Evolutionary conservation across 2,797 vertebrate genomes (phyloP).

Genomic region (Sebastes elongatus): DNA sequence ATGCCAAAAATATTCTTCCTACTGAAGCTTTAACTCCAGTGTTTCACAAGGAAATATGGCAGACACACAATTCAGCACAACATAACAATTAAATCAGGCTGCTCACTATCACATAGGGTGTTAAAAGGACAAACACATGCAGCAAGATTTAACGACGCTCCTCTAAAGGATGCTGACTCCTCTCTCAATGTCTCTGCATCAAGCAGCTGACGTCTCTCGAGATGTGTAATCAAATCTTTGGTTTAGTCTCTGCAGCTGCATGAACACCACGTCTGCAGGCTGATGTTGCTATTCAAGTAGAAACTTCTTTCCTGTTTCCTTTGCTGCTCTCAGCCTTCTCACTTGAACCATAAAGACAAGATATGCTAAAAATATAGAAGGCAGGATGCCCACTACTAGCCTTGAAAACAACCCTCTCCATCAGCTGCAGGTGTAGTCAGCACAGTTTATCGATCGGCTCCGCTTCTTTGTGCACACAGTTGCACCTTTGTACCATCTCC

Average conservation of each 20-base stretch:
- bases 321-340: background rate
- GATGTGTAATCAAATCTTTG: conserved; percentile 34
- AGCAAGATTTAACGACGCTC: conserved; percentile 4
- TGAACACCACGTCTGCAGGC: conserved; percentile 7
- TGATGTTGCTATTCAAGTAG: background rate
- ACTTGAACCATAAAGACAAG: conserved; percentile 1
- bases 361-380: background rate
- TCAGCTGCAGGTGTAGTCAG: conserved; percentile 32
- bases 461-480: conserved; percentile 31
- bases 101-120: background rate
- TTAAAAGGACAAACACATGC: background rate
- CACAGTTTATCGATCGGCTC: conserved; percentile 30
- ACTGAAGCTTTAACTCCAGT: background rate
- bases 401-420: conserved; percentile 8
- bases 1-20: no score
- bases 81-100: background rate
- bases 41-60: background rate
- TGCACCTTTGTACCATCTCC: conserved; percentile 26
- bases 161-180: conserved; percentile 10
- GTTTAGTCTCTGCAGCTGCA: conserved; percentile 33
- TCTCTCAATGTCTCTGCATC: conserved; percentile 34
- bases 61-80: background rate
- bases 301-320: conserved; percentile 12
- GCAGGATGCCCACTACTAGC: background rate
- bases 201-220: conserved; percentile 25